These are phyloP conservation scores for Pantelozetes paolii DNA, from an alignment of 2,888 invertebrate species.

Conservation along the genomic window DNA sequence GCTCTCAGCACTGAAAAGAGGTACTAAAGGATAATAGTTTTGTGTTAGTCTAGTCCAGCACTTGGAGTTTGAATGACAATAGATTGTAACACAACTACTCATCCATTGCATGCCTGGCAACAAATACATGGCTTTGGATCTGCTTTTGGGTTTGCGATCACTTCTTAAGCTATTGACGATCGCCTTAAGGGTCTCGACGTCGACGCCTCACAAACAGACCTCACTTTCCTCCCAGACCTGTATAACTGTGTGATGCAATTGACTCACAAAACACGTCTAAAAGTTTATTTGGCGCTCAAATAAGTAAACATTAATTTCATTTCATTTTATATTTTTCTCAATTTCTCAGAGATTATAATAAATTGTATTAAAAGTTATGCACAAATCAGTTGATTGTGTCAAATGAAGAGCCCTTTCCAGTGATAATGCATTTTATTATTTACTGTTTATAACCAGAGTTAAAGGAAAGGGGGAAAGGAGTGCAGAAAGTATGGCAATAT, in stretches of 20 bases:
- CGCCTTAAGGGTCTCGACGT: conserved; percentile 19
- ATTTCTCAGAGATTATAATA: background rate
- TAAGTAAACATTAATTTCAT: background rate
- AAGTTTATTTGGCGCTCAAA: conserved; percentile 7
- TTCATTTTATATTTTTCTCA: background rate
- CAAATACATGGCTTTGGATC: background rate
- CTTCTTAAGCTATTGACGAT: background rate
- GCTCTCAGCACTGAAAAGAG: background rate
- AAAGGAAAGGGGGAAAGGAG: background rate
- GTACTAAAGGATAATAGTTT: conserved; percentile 21
- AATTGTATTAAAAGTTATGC: background rate
- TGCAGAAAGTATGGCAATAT: background rate
- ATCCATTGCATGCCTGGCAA: background rate
- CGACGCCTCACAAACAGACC: background rate
- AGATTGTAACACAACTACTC: background rate
- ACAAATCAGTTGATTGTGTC: background rate
- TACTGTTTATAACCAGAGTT: too few species aligned
- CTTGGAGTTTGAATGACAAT: background rate
- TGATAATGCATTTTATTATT: too few species aligned
- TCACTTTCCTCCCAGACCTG: background rate
- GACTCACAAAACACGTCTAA: background rate
- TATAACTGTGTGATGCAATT: conserved; percentile 14
- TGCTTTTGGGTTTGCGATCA: conserved; percentile 2
- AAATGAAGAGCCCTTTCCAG: conserved; percentile 7
- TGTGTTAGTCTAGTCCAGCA: background rate